phyloP scores from a whole-genome alignment of 2,888 invertebrate genomes.

The Agrochola lychnidis region DNA sequence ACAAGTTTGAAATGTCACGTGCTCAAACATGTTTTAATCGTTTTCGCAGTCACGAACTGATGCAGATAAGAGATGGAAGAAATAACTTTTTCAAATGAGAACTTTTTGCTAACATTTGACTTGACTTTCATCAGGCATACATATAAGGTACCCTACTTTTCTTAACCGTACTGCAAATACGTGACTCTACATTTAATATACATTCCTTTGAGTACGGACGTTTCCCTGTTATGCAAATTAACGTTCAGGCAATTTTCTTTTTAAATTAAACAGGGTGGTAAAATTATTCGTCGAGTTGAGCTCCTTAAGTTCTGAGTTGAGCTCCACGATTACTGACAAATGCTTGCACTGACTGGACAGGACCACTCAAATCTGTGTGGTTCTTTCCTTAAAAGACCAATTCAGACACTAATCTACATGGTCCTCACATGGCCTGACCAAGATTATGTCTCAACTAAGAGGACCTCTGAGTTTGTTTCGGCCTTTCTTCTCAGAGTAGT shows the following conservation, averaged over 20 bases:
- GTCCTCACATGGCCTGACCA: no score
- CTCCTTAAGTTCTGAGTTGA: no score
- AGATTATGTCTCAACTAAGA: no score
- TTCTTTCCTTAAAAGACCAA: no score
- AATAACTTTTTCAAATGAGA: constrained; percentile 28
- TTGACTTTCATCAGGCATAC: neutral
- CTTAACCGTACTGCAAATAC: constrained; percentile 26
- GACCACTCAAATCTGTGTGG: no score
- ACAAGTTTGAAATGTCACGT: constrained; percentile 77
- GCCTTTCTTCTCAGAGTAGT: no score
- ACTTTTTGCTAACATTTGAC: constrained; percentile 41
- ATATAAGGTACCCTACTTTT: constrained; percentile 30
- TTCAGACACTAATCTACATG: no score
- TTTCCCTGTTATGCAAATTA: constrained; percentile 13
- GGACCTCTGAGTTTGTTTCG: no score
- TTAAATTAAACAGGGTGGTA: constrained; percentile 19
- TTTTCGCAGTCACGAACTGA: constrained; percentile 71
- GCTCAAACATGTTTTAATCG: constrained; percentile 62
- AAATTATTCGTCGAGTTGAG: neutral
- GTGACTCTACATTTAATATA: constrained; percentile 17
- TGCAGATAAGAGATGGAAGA: constrained; percentile 49
- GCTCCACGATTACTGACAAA: no score
- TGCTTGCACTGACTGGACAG: no score
- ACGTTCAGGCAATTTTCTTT: constrained; percentile 27
- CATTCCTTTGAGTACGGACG: constrained; percentile 4